Percentiles rank a stretch among this genome's conserved stretches.
Evolutionary conservation across 2,113 vertebrate species (phyloP).

Genomic region (Paradisaea rubra): DNA sequence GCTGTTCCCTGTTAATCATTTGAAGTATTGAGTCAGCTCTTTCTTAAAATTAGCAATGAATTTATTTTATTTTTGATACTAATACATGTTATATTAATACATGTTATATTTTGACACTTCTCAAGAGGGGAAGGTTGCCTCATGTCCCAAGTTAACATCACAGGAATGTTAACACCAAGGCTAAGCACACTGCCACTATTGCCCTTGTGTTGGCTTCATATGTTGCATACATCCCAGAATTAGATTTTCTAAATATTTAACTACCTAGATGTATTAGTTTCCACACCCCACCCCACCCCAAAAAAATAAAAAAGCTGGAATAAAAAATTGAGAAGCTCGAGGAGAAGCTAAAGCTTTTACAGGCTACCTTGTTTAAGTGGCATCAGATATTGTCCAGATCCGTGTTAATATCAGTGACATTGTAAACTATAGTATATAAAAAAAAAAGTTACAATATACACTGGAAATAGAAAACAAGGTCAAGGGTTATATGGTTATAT

Average conservation of each 20-base stretch:
- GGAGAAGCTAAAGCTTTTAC: not conserved
- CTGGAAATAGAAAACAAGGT: constrained; percentile 50
- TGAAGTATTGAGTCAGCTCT: not conserved
- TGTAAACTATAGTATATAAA: not conserved
- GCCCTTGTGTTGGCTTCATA: constrained; percentile 1
- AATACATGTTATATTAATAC: not conserved
- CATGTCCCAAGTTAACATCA: not conserved
- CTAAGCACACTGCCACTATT: not conserved
- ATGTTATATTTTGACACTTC: not conserved
- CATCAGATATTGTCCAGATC: not conserved
- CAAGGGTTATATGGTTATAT: not conserved
- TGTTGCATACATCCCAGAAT: not conserved
- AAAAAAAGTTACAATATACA: not conserved
- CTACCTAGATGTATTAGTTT: not conserved
- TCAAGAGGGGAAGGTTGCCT: not conserved
- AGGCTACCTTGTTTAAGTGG: constrained; percentile 5
- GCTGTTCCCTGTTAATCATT: not conserved
- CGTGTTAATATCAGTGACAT: constrained; percentile 13
- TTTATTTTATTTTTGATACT: constrained; percentile 19
- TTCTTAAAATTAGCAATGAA: not conserved
- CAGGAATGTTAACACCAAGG: constrained; percentile 3
- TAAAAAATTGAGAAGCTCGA: not conserved
- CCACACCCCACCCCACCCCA: fast-evolving
- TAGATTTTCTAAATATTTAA: constrained; percentile 14
- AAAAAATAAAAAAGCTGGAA: not conserved